Evolutionary conservation across 2,888 invertebrate species (phyloP).

Genomic region (Drosophila picticornis): DNA sequence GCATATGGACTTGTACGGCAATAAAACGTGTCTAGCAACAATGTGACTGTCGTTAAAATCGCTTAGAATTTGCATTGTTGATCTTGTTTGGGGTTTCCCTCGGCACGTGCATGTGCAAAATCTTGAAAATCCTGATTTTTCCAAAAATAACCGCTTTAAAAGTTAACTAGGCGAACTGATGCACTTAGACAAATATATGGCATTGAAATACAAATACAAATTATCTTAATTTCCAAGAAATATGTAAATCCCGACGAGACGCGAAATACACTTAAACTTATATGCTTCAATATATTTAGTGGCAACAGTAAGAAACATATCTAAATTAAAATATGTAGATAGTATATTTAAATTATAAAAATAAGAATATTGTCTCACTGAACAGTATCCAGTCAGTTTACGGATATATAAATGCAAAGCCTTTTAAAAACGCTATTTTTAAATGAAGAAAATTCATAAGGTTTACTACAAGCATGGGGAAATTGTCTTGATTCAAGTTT

Average conservation of each 20-base stretch:
- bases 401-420: no score
- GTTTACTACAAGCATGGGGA: no score
- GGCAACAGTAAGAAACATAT: background rate
- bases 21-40: constrained; percentile 14
- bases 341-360: background rate
- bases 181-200: background rate
- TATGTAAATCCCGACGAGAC: background rate
- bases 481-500: no score
- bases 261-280: background rate
- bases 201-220: background rate
- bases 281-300: background rate
- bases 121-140: constrained; percentile 38
- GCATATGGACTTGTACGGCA: constrained; percentile 13
- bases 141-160: constrained; percentile 10
- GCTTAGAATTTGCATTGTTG: constrained; percentile 33
- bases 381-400: no score
- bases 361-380: no score
- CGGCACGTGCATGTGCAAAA: constrained; percentile 35
- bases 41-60: constrained; percentile 53
- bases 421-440: no score
- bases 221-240: background rate
- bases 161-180: background rate
- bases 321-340: background rate
- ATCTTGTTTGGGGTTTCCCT: constrained; percentile 9
- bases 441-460: no score